Conservation (phyloP, 2,113 vertebrate species). For the Dromiciops gliroides region DNA sequence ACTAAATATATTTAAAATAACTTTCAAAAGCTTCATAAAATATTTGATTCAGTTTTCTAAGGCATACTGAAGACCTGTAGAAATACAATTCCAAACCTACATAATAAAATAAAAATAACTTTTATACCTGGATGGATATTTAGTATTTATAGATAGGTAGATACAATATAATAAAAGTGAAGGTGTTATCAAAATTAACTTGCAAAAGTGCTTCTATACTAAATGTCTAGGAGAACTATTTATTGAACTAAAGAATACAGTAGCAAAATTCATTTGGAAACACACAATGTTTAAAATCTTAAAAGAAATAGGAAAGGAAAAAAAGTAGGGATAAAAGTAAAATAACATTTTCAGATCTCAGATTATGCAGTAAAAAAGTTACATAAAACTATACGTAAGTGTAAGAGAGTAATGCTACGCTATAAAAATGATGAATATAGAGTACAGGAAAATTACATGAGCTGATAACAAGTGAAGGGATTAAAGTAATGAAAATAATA, state of each 20-base stretch:
- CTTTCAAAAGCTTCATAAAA: neutral
- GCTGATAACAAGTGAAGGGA: too few relatives aligned
- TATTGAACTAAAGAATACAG: neutral
- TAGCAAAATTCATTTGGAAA: neutral
- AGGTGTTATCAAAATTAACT: neutral
- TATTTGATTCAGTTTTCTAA: neutral
- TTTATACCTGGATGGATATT: neutral
- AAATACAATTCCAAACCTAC: too few relatives aligned
- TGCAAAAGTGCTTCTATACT: neutral
- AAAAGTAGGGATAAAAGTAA: neutral
- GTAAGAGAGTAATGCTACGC: neutral
- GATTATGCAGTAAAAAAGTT: neutral
- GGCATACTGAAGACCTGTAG: neutral
- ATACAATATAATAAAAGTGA: neutral
- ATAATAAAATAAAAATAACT: too few relatives aligned
- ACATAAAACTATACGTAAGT: neutral
- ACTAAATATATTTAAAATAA: too few relatives aligned
- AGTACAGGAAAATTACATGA: too few relatives aligned
- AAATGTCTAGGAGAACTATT: neutral
- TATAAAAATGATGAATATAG: neutral
- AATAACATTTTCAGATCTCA: neutral
- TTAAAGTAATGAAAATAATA: neutral
- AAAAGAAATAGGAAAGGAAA: neutral
- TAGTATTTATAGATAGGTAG: neutral
- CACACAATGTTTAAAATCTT: neutral